Base-by-base conservation (phyloP, 2,797 vertebrate species). In the Syngnathus rostellatus region DNA sequence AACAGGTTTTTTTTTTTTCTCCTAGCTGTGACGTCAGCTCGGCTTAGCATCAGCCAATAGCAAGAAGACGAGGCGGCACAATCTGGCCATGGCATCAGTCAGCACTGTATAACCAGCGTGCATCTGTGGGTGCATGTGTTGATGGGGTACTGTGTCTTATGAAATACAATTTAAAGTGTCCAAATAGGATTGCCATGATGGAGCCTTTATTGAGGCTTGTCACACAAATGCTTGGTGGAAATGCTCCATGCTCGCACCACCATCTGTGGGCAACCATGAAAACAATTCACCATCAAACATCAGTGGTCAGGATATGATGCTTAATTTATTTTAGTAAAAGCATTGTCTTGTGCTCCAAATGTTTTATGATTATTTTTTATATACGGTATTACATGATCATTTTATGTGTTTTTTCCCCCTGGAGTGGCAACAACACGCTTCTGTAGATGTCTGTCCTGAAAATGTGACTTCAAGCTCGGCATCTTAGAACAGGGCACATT, bases 1-100 rank as follows among this genome's bases (percentile, higher is more conserved):
- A 68, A 65, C 71, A 23, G 58, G 68, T 54, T 77, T 16, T 66
- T 59, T 62, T 66, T 79, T 64, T 79, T 64, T 69, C 23, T 37
- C 54, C 39, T 55, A 9, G 25, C 3, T 2, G 5, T 85, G 79
- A 86, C 81, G 80, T 72, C 40, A 39, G 19, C 51, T 62, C 19
- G 67, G 64, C 73, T 16, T 64, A 61, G 59, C 25, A 72, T 77
- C 78, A 65, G 75, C 86, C 87, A 85, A 79, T 88, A 38, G 76
- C 48, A 4, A 68, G 67, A 6, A 69, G 68, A 69, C 68, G 53
- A 64, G 76, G 68, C 43, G 74, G 51, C 31, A 8, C 64, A 80
- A 79, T 70, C 12, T 8, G 54, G 57, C 53, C 46, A 37, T 81
- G 71, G 81, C 77, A 51, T 88, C 84, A 85, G 74, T 84, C 76